A percentile compares a stretch with the other conserved stretches of the same genome.
These are phyloP conservation scores for Ardeotis arabs DNA, from an alignment of 2,113 vertebrate species.

Conservation along the genomic window DNA sequence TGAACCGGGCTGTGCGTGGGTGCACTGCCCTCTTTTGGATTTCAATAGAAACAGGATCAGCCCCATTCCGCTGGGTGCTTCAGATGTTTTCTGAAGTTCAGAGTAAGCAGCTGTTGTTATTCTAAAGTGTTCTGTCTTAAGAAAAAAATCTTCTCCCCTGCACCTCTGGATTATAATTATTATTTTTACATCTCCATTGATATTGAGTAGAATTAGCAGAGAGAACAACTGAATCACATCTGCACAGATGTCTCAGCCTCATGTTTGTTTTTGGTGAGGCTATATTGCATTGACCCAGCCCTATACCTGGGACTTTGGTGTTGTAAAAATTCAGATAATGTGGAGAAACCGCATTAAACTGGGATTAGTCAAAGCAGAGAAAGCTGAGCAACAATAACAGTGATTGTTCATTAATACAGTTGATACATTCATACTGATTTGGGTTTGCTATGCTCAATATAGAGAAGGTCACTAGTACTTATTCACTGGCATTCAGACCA, in stretches of 20 bases:
- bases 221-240: background rate
- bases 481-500: background rate
- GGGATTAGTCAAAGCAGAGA: background rate
- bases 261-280: background rate
- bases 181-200: background rate
- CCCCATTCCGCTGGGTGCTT: background rate
- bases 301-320: background rate
- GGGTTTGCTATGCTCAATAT: background rate
- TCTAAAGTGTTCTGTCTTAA: accelerated
- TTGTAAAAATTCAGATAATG: background rate
- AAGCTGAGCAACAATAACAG: background rate
- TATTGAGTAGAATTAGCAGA: accelerated
- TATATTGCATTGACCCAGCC: accelerated
- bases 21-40: constrained; percentile 52
- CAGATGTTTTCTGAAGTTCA: background rate
- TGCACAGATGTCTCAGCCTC: background rate
- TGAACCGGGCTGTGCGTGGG: background rate
- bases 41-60: background rate
- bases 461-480: background rate
- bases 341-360: background rate
- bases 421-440: background rate
- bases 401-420: background rate
- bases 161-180: background rate
- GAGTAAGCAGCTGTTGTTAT: background rate
- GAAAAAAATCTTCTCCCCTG: background rate